These are phyloP conservation scores for Bostrychus sinensis DNA, from an alignment of 2,113 vertebrate species.

Conservation along the genomic window DNA sequence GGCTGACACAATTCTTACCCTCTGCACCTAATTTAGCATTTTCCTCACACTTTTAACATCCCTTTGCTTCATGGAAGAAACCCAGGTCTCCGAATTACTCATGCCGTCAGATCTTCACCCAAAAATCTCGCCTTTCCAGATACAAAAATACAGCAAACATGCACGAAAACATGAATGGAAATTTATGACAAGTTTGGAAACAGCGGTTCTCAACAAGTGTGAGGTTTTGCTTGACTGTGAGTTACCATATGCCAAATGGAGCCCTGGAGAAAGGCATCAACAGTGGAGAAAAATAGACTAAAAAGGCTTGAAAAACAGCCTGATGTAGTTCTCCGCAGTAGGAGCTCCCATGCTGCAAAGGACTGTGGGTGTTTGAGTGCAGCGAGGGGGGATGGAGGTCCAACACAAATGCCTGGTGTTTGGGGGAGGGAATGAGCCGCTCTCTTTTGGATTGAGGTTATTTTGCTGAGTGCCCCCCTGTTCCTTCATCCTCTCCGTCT, in stretches of 20 bases:
- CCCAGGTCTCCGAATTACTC: conserved; percentile 8
- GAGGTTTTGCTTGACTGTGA: conserved; percentile 26
- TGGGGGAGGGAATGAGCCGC: conserved; percentile 73
- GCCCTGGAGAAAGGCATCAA: conserved; percentile 16
- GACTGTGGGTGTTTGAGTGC: conserved; percentile 24
- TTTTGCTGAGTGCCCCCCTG: conserved; percentile 60
- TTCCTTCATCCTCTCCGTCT: conserved; percentile 40
- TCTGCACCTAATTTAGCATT: conserved; percentile 32
- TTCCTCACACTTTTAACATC: conserved; percentile 10
- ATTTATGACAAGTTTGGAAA: conserved; percentile 13
- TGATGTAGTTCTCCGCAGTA: conserved; percentile 63
- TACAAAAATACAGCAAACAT: conserved; percentile 12
- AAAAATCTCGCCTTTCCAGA: conserved; percentile 24
- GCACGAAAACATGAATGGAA: conserved; percentile 19
- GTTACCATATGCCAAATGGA: conserved; percentile 35
- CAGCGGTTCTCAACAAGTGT: conserved; percentile 20
- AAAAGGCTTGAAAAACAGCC: conserved; percentile 57
- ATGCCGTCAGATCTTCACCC: conserved; percentile 23
- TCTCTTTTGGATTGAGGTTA: conserved; percentile 51
- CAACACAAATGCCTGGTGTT: conserved; percentile 55
- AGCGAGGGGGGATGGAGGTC: conserved; percentile 52
- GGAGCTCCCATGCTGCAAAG: conserved; percentile 53
- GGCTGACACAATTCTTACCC: conserved; percentile 11
- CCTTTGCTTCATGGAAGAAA: conserved; percentile 13
- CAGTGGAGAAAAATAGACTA: conserved; percentile 27